Conservation (phyloP, 2,888 invertebrate genomes). For the Cryptus viduatorius region DNA sequence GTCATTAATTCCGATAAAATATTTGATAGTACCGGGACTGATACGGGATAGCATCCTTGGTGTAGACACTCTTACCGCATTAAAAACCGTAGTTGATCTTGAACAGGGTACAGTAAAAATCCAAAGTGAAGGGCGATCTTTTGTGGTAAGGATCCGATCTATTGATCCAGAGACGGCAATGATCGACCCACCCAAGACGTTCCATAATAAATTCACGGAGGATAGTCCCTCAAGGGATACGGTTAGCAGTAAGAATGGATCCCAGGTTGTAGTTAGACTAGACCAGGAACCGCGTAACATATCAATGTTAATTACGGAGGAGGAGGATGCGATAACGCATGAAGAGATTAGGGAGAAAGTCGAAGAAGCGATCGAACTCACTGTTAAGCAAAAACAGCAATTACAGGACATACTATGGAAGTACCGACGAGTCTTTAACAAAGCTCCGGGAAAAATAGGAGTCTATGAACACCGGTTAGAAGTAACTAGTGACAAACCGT, state of each 20-base stretch:
- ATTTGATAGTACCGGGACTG: neutral
- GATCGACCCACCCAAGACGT: neutral
- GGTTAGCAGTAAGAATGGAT: too few species aligned
- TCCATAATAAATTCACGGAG: neutral
- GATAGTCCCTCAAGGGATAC: neutral
- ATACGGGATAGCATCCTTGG: neutral
- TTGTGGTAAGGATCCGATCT: neutral
- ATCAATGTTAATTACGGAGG: neutral
- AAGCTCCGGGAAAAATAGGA: neutral
- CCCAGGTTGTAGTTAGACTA: too few species aligned
- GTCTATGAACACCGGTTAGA: neutral
- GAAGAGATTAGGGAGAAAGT: neutral
- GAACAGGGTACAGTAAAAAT: neutral
- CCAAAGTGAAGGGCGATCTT: neutral
- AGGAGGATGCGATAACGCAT: neutral
- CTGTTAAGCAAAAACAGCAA: neutral
- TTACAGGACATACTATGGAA: neutral
- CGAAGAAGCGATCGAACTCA: neutral
- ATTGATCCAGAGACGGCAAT: neutral
- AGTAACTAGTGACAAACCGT: slow-evolving; percentile 1
- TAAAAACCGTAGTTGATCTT: neutral
- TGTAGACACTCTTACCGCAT: neutral
- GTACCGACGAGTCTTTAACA: neutral
- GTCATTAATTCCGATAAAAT: neutral
- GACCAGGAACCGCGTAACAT: neutral